Evolutionary conservation across 2,797 vertebrate genomes (phyloP).

Genomic region (Kryptopterus vitreolus): DNA sequence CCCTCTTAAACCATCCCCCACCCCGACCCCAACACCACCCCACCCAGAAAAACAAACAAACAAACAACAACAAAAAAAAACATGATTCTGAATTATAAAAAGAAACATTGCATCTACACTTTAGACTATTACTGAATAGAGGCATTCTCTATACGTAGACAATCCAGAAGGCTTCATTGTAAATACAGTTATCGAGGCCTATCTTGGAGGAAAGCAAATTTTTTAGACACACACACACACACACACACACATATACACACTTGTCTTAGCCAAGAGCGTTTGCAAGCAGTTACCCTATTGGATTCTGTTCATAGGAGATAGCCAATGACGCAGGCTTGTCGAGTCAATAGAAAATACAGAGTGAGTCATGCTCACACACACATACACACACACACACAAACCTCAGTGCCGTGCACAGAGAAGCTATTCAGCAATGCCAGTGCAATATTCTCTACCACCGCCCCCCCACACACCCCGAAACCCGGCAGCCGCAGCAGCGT

Average conservation of each 20-base stretch:
- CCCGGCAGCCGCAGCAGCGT: slow-evolving; percentile 23
- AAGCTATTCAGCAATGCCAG: slow-evolving; percentile 48
- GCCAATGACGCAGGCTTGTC: slow-evolving; percentile 45
- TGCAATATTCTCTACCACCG: slow-evolving; percentile 49
- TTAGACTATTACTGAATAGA: slow-evolving; percentile 7
- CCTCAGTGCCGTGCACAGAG: slow-evolving; percentile 38
- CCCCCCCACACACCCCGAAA: too few species aligned
- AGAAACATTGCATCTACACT: background rate
- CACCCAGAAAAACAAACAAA: too few species aligned
- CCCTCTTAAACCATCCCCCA: background rate
- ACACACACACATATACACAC: slow-evolving; percentile 6
- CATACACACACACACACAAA: slow-evolving; percentile 15
- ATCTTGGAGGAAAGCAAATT: background rate
- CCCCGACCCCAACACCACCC: background rate
- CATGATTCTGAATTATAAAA: background rate
- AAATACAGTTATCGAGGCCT: slow-evolving; percentile 9
- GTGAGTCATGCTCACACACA: slow-evolving; percentile 49
- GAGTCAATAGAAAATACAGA: slow-evolving; percentile 52
- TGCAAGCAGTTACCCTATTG: slow-evolving; percentile 36
- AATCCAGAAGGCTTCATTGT: slow-evolving; percentile 16
- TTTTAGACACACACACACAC: slow-evolving; percentile 21
- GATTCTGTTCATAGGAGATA: slow-evolving; percentile 42
- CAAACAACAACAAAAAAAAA: background rate
- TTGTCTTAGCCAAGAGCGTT: slow-evolving; percentile 31
- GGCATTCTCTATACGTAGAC: slow-evolving; percentile 11